Percentiles rank a stretch among this genome's conserved stretches.
Evolutionary conservation across 2,113 vertebrate genomes (phyloP).

Genomic region (Cercopithecus mona): DNA sequence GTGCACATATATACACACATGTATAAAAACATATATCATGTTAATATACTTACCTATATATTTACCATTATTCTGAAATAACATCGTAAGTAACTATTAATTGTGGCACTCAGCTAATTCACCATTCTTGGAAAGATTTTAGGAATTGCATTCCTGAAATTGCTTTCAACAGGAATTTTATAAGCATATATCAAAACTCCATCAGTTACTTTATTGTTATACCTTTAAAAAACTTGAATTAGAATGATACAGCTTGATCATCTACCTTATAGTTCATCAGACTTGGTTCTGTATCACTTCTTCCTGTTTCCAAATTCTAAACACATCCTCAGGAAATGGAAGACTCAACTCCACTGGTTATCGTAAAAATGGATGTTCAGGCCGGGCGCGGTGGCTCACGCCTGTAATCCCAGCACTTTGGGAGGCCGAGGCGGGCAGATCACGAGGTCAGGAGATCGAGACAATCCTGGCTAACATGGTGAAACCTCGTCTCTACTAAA

Average conservation of each 20-base stretch:
- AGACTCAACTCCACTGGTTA: background rate
- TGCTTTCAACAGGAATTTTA: background rate
- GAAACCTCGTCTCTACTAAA: too few species aligned
- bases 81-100: background rate
- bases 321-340: background rate
- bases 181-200: background rate
- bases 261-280: background rate
- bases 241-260: background rate
- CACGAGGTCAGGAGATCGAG: too few species aligned
- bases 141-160: background rate
- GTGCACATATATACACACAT: background rate
- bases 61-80: background rate
- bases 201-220: background rate
- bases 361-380: background rate
- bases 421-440: too few species aligned
- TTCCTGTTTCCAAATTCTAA: slow-evolving; percentile 26
- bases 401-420: too few species aligned
- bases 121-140: slow-evolving; percentile 29
- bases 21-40: background rate
- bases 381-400: too few species aligned
- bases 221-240: background rate
- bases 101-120: slow-evolving; percentile 1
- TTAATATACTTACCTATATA: background rate
- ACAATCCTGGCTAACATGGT: too few species aligned
- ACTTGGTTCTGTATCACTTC: background rate